Evolutionary conservation across 1,140 invertebrate genomes (phyloP), one percentile per base, ranked within the genome.

Genomic region (Hestina assimilis): DNA sequence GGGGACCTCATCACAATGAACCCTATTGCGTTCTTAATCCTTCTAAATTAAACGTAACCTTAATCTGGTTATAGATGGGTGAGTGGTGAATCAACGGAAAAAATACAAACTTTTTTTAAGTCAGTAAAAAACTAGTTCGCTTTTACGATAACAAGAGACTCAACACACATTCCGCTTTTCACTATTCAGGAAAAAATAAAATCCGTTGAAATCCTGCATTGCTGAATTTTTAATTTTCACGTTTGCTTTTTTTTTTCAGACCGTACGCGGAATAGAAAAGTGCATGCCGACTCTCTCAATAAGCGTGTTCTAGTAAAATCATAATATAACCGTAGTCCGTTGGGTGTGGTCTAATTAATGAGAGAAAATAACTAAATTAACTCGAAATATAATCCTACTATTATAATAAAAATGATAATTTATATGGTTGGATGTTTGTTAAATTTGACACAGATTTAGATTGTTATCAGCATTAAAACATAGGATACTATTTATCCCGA

Each of bases 281-380:
- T 65, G 58, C 66, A 62, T 62, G 60, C 45, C 56, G 48, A 64
- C 45, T 62, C 52, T 38, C 66, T 70, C 72, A 69, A 74, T 76
- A 73, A 68, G 66, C 68, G 66, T 71, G 69, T 70, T 71, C 64
- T 58, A 72, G 71, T 64, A 69, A 72, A 76, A 73, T 73, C 73
- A 76, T 74, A 76, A 74, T 74, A 70, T 66, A 59, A 52, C 50
- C 15, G 41, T 43, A 45, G 56, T 47, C 26, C 19, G 17, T 24
- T 12, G 15, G 1, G 19, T 26, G 9, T 28, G 29, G 52, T 35
- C 33, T 38, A 31, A 31, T 5, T 4, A 12, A 11, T 4, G n/a
- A 14, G 11, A 31, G n/a, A 31, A 12, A 31, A 12, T 31, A 31
- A 12, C n/a, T n/a, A 31, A 12, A 9, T 2, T 28, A n/a, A 28